These are phyloP conservation scores for Diadegma fenestrale DNA, from an alignment of 2,888 invertebrate species.

Conservation along the genomic window DNA sequence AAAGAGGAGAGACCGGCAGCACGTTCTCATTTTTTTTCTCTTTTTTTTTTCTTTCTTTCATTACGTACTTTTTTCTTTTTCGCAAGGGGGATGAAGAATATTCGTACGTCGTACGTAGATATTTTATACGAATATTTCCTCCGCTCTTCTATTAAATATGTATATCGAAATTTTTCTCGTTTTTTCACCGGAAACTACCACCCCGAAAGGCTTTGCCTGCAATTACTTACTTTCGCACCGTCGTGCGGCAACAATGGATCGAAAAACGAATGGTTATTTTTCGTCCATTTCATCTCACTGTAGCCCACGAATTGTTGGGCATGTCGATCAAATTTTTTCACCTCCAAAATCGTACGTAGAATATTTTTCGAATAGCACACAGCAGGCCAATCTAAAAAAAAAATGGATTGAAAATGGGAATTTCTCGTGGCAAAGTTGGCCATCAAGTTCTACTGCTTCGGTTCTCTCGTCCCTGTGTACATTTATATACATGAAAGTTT, in stretches of 20 bases:
- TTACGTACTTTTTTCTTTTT: not conserved
- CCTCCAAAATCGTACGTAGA: not conserved
- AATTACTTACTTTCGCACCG: conserved; percentile 47
- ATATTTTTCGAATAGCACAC: not conserved
- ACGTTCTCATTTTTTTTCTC: conserved; percentile 51
- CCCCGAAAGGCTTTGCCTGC: conserved; percentile 53
- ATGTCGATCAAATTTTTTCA: not conserved
- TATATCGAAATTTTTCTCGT: not conserved
- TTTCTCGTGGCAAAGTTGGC: not conserved
- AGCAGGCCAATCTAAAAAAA: not conserved
- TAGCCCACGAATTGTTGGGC: not conserved
- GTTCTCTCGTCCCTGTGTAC: conserved; percentile 12
- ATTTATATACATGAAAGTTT: conserved; percentile 40
- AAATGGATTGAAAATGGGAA: not conserved
- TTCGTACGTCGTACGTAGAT: conserved; percentile 7
- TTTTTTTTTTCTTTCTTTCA: conserved; percentile 5
- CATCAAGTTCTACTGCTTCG: conserved; percentile 1
- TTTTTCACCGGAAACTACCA: conserved; percentile 29
- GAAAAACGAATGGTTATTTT: not conserved
- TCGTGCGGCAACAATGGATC: conserved; percentile 13
- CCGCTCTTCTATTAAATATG: conserved; percentile 27
- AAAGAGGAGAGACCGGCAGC: conserved; percentile 71
- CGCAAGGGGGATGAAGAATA: conserved; percentile 65
- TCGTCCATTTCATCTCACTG: not conserved
- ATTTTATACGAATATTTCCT: conserved; percentile 32